These are phyloP conservation scores for Lagopus muta DNA, from an alignment of 2,113 vertebrate genomes.

Conservation along the genomic window DNA sequence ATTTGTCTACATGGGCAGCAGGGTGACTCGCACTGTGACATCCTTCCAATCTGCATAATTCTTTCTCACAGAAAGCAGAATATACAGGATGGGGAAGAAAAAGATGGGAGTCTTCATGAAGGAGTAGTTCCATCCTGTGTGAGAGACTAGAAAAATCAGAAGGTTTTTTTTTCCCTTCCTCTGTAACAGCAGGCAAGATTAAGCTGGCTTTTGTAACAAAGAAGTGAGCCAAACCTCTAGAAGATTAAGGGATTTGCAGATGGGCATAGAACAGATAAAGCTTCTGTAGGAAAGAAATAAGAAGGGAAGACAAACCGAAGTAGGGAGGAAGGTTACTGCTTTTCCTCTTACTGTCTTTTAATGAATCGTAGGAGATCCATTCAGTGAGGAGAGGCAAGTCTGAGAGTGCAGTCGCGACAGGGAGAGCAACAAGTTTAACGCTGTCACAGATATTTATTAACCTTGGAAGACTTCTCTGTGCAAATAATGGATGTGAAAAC, in stretches of 20 bases:
- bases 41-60: neutral
- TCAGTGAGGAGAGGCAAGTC: neutral
- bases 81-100: neutral
- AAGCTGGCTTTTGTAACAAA: neutral
- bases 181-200: neutral
- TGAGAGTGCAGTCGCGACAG: neutral
- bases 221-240: neutral
- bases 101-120: neutral
- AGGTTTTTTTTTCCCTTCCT: fast-evolving
- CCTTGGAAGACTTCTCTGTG: neutral
- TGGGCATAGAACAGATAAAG: neutral
- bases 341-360: neutral
- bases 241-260: neutral
- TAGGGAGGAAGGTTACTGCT: neutral
- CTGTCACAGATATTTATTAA: neutral
- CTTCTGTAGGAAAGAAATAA: neutral
- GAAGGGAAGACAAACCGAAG: neutral
- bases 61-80: neutral
- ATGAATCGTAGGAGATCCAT: neutral
- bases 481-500: neutral
- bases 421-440: neutral
- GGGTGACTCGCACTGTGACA: neutral
- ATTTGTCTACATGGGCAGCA: neutral
- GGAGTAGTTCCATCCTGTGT: neutral
- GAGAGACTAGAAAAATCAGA: neutral